Evolutionary conservation across 2,888 invertebrate genomes (phyloP).

Genomic region (Drosophila falleni): DNA sequence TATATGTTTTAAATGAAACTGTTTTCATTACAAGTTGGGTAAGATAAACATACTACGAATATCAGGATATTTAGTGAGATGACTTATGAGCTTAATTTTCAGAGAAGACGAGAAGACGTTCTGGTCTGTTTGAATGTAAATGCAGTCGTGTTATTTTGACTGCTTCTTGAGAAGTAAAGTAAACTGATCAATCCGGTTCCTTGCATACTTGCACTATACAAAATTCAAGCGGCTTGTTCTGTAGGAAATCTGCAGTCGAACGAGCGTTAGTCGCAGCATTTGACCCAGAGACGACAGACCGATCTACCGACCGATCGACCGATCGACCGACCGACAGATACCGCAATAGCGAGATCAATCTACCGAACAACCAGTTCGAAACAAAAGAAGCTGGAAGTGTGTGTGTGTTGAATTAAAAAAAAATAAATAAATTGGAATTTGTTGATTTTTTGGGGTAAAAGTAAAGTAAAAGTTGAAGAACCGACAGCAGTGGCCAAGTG

Average conservation of each 20-base stretch:
- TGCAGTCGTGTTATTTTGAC: conserved; percentile 9
- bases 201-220: conserved; percentile 31
- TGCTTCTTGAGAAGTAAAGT: conserved; percentile 10
- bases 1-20: conserved; percentile 1
- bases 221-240: conserved; percentile 49
- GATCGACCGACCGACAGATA: conserved; percentile 30
- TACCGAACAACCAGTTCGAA: conserved; percentile 66
- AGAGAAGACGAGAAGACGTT: neutral
- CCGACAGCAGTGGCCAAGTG: conserved; percentile 39
- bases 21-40: neutral
- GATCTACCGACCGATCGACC: conserved; percentile 8
- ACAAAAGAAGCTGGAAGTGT: conserved; percentile 66
- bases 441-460: conserved; percentile 71
- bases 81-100: neutral
- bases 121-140: neutral
- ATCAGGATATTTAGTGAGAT: neutral
- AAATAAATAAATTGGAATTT: conserved; percentile 59
- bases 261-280: conserved; percentile 51
- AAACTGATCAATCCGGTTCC: conserved; percentile 60
- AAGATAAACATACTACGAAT: neutral
- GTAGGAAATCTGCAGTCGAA: conserved; percentile 35
- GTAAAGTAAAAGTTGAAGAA: conserved; percentile 70
- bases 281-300: conserved; percentile 57
- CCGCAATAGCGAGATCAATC: conserved; percentile 73
- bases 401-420: conserved; percentile 53